A percentile compares a stretch with the other conserved stretches of the same genome.
phyloP scores from a whole-genome alignment of 2,113 vertebrate species.

The Zootoca vivipara region DNA sequence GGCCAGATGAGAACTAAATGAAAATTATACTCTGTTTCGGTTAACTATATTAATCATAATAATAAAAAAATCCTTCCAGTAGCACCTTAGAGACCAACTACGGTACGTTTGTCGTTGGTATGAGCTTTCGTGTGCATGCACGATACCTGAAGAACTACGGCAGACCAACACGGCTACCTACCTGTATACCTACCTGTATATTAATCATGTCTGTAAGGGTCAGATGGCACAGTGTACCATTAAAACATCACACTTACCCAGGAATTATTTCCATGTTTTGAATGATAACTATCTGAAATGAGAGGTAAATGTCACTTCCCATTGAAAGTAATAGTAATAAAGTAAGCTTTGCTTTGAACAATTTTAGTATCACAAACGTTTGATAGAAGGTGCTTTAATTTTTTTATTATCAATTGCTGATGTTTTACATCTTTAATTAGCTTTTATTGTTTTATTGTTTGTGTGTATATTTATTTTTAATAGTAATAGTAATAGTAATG shows the following conservation, averaged over 20 bases:
- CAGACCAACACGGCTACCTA: no score
- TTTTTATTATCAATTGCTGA: not conserved
- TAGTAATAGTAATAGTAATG: no score
- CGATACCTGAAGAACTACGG: no score
- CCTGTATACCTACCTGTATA: no score
- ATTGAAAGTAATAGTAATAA: constrained; percentile 23
- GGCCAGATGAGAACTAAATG: not conserved
- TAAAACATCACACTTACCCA: not conserved
- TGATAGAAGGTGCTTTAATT: not conserved
- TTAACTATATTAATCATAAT: constrained; percentile 15
- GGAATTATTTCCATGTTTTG: not conserved
- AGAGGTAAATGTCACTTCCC: not conserved
- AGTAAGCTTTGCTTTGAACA: not conserved
- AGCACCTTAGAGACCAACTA: no score
- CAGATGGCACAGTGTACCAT: not conserved
- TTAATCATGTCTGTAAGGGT: constrained; percentile 6
- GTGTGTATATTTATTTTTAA: not conserved
- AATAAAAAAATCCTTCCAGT: no score
- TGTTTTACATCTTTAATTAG: not conserved
- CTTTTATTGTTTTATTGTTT: not conserved
- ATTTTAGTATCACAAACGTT: not conserved
- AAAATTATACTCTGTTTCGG: not conserved
- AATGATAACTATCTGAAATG: constrained; percentile 7
- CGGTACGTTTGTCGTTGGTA: no score
- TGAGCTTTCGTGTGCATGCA: no score